These are phyloP conservation scores for Anableps anableps DNA, from an alignment of 2,797 vertebrate genomes.

Conservation along the genomic window DNA sequence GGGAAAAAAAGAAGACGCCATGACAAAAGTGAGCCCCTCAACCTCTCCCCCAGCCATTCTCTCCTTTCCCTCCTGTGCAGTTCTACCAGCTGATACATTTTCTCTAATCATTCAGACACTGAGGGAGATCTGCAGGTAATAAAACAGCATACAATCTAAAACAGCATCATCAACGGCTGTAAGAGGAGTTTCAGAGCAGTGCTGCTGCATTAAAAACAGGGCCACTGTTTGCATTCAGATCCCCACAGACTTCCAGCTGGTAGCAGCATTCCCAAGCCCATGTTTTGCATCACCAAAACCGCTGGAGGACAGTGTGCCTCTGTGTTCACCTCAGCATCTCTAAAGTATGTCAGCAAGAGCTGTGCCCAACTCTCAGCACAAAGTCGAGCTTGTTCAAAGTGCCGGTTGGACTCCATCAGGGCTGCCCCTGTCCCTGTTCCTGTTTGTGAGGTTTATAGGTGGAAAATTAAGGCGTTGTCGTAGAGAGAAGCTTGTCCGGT, in stretches of 20 bases:
- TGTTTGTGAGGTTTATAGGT: neutral
- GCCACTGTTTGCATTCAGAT: slow-evolving; percentile 46
- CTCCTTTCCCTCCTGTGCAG: slow-evolving; percentile 39
- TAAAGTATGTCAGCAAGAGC: slow-evolving; percentile 28
- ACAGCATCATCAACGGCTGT: slow-evolving; percentile 18
- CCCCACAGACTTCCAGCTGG: slow-evolving; percentile 48
- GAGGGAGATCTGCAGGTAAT: slow-evolving; percentile 18
- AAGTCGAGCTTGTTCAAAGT: slow-evolving; percentile 5
- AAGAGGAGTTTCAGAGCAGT: slow-evolving; percentile 21
- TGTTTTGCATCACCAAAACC: slow-evolving; percentile 49
- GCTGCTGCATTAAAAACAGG: slow-evolving; percentile 32
- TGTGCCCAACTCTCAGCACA: neutral
- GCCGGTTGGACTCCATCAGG: neutral
- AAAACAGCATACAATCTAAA: slow-evolving; percentile 25
- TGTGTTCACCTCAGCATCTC: slow-evolving; percentile 40
- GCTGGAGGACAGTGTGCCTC: slow-evolving; percentile 44
- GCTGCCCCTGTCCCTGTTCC: slow-evolving; percentile 3
- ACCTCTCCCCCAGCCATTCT: slow-evolving; percentile 7
- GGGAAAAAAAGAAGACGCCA: neutral
- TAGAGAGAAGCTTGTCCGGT: neutral
- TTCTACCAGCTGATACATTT: slow-evolving; percentile 62
- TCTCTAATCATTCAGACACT: slow-evolving; percentile 42
- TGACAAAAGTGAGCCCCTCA: neutral
- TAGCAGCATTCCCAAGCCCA: slow-evolving; percentile 43
- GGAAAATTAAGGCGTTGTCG: neutral